Evolutionary conservation across 2,797 vertebrate genomes (phyloP), one percentile per base, ranked within the genome.

Genomic region (Amazonetta brasiliensis): DNA sequence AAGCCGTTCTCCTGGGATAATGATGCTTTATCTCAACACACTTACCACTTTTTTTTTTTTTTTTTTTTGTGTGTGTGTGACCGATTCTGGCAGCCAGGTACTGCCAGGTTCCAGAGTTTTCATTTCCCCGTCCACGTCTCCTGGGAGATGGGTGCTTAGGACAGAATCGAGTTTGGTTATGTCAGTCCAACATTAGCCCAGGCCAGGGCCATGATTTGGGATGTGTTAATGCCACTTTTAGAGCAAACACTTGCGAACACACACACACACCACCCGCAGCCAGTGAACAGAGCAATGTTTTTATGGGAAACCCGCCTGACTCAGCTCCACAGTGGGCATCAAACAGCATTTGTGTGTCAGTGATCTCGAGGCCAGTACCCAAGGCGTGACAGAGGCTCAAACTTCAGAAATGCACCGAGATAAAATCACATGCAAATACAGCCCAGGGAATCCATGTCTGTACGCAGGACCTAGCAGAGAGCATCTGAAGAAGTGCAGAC

Each of bases 401-500:
- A 23, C 30, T 22, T 25, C 25, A 46, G 16, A 46, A 55, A 37
- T 5, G 21, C 28, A 0, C 21, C 25, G 31, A 3, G 1, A 8
- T 8, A 25, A n/a, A n/a, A 46, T 21, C 30, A 3, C 6, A 0
- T 0, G 5, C 37, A 41, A 48, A 41, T 2, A 6, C 39, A 30
- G 25, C 55, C 64, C 76, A 14, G 28, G 31, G 66, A 9, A 50
- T 4, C 33, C 86, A 4, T 0, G 6, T 17, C 20, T 6, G 41
- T 2, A 4, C 15, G 1, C 39, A 20, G 9, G 7, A 8, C 17
- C 39, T 5, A 25, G 35, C 52, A 43, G 2, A 46, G 2, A 28
- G 84, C 93, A 97, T 25, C 95, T 80, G 15, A 95, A 92, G 72
- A 89, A 84, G 82, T 33, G 59, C 84, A 80, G 92, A 95, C 87